Percentiles rank a stretch among this genome's conserved stretches.
phyloP scores from a whole-genome alignment of 1,140 invertebrate species.

The Cherax quadricarinatus region DNA sequence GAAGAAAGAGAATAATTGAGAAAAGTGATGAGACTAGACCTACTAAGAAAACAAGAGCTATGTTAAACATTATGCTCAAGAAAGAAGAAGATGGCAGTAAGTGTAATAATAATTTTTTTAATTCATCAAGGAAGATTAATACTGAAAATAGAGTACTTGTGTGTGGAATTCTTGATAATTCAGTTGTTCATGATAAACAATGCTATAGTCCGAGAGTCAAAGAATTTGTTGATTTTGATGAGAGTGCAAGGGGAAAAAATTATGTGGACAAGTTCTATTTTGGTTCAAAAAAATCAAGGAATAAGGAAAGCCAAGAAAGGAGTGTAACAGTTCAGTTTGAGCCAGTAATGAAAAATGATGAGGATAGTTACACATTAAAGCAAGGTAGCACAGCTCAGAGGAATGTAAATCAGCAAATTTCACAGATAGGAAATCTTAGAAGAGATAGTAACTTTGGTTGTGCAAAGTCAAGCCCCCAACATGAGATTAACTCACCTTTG shows the following conservation, averaged over 20 bases:
- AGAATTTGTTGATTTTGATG: conserved; percentile 46
- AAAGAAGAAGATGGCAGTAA: neutral
- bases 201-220: conserved; percentile 35
- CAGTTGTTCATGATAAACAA: conserved; percentile 41
- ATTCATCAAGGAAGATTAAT: neutral
- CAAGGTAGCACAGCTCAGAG: neutral
- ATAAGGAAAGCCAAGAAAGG: neutral
- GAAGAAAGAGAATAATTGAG: conserved; percentile 15
- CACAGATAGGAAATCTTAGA: neutral
- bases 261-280: conserved; percentile 12
- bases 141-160: neutral
- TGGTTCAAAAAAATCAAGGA: conserved; percentile 20
- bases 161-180: conserved; percentile 60
- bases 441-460: conserved; percentile 39
- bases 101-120: too few relatives aligned
- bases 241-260: neutral
- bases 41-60: neutral
- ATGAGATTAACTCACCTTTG: conserved; percentile 8
- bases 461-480: conserved; percentile 52
- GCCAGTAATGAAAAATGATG: neutral
- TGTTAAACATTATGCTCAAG: neutral
- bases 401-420: neutral
- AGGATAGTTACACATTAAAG: neutral
- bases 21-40: neutral
- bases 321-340: neutral